These are phyloP conservation scores for Agriopis leucophaearia DNA, from an alignment of 2,888 invertebrate species.

Conservation along the genomic window DNA sequence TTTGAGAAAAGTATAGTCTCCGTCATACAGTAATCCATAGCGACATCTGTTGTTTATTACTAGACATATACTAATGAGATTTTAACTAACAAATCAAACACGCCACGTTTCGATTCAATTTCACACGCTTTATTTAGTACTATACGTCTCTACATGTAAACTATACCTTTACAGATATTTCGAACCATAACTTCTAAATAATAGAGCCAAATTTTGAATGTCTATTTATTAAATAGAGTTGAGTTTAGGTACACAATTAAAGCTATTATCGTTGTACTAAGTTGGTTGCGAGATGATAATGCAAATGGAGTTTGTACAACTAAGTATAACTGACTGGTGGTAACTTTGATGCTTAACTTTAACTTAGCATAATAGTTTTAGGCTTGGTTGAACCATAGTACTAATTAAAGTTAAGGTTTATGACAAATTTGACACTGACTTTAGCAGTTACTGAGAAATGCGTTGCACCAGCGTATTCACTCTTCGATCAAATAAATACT, in stretches of 20 bases:
- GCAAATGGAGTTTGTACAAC: slow-evolving; percentile 5
- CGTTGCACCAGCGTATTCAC: too few species aligned
- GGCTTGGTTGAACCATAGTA: too few species aligned
- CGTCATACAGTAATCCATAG: slow-evolving; percentile 3
- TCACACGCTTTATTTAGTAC: slow-evolving; percentile 29
- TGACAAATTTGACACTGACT: too few species aligned
- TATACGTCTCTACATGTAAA: slow-evolving; percentile 21
- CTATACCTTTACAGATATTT: background rate
- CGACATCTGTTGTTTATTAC: slow-evolving; percentile 29
- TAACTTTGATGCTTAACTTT: background rate
- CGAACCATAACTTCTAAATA: background rate
- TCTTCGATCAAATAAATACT: too few species aligned
- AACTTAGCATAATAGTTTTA: background rate
- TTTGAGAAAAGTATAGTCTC: background rate
- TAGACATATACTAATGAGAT: slow-evolving; percentile 33
- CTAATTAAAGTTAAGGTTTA: too few species aligned
- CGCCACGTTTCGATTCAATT: slow-evolving; percentile 26
- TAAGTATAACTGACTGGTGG: background rate
- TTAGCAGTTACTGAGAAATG: too few species aligned
- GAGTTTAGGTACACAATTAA: slow-evolving; percentile 26
- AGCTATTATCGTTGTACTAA: slow-evolving; percentile 27
- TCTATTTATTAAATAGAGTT: background rate
- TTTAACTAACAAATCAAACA: slow-evolving; percentile 37
- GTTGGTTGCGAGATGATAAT: slow-evolving; percentile 25
- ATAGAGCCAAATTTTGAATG: background rate